Evolutionary conservation across 2,888 invertebrate genomes (phyloP), one percentile per base, ranked within the genome.

Genomic region (Mythimna pallens): DNA sequence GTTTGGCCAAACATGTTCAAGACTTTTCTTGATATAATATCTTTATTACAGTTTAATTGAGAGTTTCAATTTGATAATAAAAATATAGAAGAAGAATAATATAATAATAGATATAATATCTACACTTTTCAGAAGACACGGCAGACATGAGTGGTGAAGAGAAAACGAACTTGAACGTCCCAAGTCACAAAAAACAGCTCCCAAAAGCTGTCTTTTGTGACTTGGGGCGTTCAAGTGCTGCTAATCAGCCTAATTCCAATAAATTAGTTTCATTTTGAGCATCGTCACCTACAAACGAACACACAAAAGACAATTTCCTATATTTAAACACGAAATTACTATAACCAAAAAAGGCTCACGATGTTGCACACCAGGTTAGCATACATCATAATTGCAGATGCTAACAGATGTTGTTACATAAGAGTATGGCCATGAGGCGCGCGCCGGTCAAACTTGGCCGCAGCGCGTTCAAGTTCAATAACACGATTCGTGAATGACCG

Each of bases 391-490:
- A 83, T 78, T 75, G 65, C 40, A 72, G 54, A 70, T 50, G 52
- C 34, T 65, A 75, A 65, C 81, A 81, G 78, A 65, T 68, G 62
- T 34, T 17, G 71, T 85, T 82, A 81, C 70, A 73, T 76, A 83
- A 85, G 65, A 65, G 64, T 25, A n/a, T 68, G 87, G 81, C 88
- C 86, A 71, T 83, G 86, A 80, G 65, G 34, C 78, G 81, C 67
- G 85, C 78, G 66, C 40, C 78, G 80, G 75, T 73, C 78, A 64
- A 52, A 55, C 65, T 58, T 58, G 55, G 71, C 71, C 73, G 70
- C n/a, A 20, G 64, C 22, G 22, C 65, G 87, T 80, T 87, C 87
- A 87, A 87, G 87, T 87, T 87, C 87, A 87, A 76, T 84, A 83
- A 55, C 87, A 76, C 63, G 68, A 57, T 65, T 80, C 74, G 81